These are phyloP conservation scores for Sphenopsis melanotis DNA, from an alignment of 2,797 vertebrate genomes.

Conservation along the genomic window DNA sequence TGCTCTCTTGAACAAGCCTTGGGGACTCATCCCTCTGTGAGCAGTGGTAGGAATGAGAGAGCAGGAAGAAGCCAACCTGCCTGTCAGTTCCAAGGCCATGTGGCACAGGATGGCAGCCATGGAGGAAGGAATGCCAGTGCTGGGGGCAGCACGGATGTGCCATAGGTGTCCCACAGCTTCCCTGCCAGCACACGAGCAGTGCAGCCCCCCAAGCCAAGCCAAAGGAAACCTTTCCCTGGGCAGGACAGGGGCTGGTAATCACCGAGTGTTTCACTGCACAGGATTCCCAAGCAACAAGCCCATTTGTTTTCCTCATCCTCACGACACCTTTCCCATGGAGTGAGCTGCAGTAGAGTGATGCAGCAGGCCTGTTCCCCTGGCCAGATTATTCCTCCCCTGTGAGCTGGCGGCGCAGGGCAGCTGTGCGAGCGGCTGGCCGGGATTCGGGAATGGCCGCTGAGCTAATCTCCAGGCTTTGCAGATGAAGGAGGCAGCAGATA, in stretches of 20 bases:
- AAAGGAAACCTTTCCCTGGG: not conserved
- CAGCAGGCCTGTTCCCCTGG: conserved; percentile 79
- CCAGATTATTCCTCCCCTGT: conserved; percentile 86
- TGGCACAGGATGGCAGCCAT: accelerated
- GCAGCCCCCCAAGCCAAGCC: not conserved
- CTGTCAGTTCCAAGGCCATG: not conserved
- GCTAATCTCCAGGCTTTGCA: conserved; percentile 79
- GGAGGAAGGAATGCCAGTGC: not conserved
- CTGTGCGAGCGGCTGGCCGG: conserved; percentile 87
- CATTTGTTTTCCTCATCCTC: not conserved
- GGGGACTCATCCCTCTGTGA: not conserved
- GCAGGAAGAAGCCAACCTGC: not conserved
- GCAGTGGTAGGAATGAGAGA: not conserved
- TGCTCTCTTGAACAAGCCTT: not conserved
- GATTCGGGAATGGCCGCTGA: conserved; percentile 82
- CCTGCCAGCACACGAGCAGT: not conserved
- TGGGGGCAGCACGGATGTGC: not conserved
- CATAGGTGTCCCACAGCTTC: not conserved
- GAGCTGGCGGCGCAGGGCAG: conserved; percentile 85
- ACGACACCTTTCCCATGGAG: not conserved
- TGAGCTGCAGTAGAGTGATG: not conserved
- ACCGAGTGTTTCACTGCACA: accelerated
- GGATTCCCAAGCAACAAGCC: not conserved
- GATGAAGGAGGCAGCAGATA: conserved; percentile 80
- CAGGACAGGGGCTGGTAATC: not conserved